A percentile compares a stretch with the other conserved stretches of the same genome.
Conservation (phyloP, 2,113 vertebrate species). For the Syrmaticus mikado region DNA sequence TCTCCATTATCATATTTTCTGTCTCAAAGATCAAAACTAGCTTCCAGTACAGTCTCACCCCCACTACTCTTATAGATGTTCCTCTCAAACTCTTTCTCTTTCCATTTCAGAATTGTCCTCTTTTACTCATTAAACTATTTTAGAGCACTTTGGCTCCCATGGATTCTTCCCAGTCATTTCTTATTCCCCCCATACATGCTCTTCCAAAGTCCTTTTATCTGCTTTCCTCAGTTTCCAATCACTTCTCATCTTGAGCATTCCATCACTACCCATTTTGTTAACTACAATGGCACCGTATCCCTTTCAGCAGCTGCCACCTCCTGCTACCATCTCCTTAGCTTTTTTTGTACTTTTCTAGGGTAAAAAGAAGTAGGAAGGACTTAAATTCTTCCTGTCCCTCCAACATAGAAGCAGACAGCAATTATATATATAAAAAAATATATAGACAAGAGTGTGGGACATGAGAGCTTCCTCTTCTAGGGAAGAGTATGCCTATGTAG, state of each 20-base stretch:
- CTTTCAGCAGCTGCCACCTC: neutral
- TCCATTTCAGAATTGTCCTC: neutral
- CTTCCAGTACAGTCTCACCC: neutral
- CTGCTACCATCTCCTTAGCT: neutral
- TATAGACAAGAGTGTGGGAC: neutral
- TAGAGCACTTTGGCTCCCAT: neutral
- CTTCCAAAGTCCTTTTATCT: neutral
- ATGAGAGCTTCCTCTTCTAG: no score
- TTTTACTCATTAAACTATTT: neutral
- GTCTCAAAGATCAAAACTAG: neutral
- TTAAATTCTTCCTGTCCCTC: neutral
- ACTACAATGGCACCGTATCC: neutral
- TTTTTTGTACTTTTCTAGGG: accelerated
- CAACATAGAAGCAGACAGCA: neutral
- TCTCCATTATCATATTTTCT: neutral
- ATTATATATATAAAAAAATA: neutral
- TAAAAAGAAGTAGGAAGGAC: neutral
- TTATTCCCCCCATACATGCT: neutral
- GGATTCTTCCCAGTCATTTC: neutral
- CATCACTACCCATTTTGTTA: neutral
- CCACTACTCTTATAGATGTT: neutral
- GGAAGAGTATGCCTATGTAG: neutral
- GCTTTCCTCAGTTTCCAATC: neutral
- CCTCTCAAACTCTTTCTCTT: neutral
- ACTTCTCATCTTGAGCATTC: neutral